These are phyloP conservation scores for Ecliptopera silaceata DNA, from an alignment of 2,888 invertebrate genomes.

Conservation along the genomic window DNA sequence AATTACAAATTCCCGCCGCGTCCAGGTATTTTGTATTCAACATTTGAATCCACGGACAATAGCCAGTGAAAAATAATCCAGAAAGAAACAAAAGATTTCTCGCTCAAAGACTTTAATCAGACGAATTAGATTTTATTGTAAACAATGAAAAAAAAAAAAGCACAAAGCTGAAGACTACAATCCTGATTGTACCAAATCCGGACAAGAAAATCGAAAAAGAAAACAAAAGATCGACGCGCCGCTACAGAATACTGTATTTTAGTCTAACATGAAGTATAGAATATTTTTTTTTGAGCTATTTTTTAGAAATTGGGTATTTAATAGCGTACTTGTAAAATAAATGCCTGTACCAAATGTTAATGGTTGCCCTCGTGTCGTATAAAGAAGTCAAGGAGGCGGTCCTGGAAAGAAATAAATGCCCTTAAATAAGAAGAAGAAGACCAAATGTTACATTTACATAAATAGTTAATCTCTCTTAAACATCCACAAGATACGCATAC, in stretches of 20 bases:
- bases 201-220: conserved; percentile 34
- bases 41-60: conserved; percentile 35
- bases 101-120: conserved; percentile 39
- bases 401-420: too few species aligned
- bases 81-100: conserved; percentile 35
- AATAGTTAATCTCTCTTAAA: too few species aligned
- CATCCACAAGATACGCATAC: too few species aligned
- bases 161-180: conserved; percentile 29
- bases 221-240: conserved; percentile 34
- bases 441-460: too few species aligned
- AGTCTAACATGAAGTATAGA: conserved; percentile 29
- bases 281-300: background rate
- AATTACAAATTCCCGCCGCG: conserved; percentile 25
- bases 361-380: too few species aligned
- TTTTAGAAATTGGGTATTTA: too few species aligned
- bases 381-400: too few species aligned
- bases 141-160: conserved; percentile 46
- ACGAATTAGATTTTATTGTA: conserved; percentile 44
- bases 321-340: too few species aligned
- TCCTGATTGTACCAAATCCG: conserved; percentile 35
- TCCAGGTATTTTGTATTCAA: conserved; percentile 23
- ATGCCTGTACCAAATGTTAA: too few species aligned
- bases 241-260: conserved; percentile 35
- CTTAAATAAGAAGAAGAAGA: too few species aligned
- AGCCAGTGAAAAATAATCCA: conserved; percentile 26